phyloP scores from a whole-genome alignment of 2,888 invertebrate species.

The Camptogramma bilineatum region DNA sequence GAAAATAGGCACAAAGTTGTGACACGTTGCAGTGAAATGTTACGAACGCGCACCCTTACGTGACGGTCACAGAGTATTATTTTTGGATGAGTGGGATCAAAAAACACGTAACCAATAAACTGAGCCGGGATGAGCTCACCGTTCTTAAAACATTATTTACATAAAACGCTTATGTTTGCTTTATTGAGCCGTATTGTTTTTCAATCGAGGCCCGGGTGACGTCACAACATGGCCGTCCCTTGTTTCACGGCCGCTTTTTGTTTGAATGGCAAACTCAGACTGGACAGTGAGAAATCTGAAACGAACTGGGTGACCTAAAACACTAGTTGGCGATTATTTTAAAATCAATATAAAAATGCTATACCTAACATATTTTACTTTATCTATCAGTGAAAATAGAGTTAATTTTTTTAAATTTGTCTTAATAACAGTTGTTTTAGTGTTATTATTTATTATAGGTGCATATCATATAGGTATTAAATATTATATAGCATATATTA shows the following conservation, averaged over 20 bases:
- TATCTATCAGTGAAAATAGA: no score
- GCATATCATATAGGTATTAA: no score
- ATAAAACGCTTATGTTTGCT: conserved; percentile 33
- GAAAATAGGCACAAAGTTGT: neutral
- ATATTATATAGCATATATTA: no score
- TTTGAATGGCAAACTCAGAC: conserved; percentile 41
- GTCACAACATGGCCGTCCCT: conserved; percentile 52
- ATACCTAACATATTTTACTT: no score
- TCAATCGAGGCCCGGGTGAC: conserved; percentile 51
- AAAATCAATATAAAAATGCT: no score
- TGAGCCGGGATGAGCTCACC: conserved; percentile 11
- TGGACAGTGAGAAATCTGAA: conserved; percentile 35
- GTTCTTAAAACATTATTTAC: conserved; percentile 32
- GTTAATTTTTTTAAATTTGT: no score
- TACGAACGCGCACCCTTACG: neutral
- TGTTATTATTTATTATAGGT: no score
- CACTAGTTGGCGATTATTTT: neutral
- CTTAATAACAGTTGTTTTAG: no score
- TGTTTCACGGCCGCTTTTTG: conserved; percentile 39
- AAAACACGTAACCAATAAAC: conserved; percentile 26
- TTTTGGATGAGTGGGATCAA: conserved; percentile 3
- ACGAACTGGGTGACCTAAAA: conserved; percentile 26
- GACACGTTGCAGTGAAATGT: neutral
- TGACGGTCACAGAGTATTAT: neutral
- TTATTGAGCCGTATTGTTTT: conserved; percentile 55